These are phyloP conservation scores for Corapipo altera DNA, from an alignment of 2,113 vertebrate genomes.

Conservation along the genomic window DNA sequence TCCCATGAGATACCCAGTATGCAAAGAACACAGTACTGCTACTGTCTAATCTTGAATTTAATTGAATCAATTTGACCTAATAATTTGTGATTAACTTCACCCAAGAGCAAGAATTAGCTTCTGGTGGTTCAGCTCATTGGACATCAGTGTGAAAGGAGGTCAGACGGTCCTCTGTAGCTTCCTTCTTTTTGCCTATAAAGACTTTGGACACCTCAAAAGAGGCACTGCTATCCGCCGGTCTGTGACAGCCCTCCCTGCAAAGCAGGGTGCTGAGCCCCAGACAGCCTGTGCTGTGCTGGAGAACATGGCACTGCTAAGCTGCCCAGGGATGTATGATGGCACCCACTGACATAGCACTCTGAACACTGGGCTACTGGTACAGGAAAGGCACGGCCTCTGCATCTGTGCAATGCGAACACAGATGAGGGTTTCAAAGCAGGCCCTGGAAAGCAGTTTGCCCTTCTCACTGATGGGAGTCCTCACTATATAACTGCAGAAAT, in stretches of 20 bases:
- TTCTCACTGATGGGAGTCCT: neutral
- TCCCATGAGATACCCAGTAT: neutral
- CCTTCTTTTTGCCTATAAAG: neutral
- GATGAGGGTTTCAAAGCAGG: neutral
- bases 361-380: fast-evolving
- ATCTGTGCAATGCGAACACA: neutral
- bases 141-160: neutral
- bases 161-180: neutral
- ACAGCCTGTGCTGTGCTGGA: neutral
- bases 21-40: neutral
- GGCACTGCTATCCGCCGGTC: neutral
- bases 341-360: fast-evolving
- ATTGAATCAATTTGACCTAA: neutral
- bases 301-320: neutral
- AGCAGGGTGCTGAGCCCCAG: fast-evolving
- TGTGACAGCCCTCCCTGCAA: neutral
- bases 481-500: neutral
- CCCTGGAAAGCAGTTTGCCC: neutral
- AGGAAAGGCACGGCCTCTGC: neutral
- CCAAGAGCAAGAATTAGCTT: neutral
- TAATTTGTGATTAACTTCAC: neutral
- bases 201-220: neutral
- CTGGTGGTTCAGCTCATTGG: neutral
- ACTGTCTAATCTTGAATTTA: neutral
- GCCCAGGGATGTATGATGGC: neutral